Conservation (phyloP, 1,140 invertebrate genomes). For the Conus betulinus region DNA sequence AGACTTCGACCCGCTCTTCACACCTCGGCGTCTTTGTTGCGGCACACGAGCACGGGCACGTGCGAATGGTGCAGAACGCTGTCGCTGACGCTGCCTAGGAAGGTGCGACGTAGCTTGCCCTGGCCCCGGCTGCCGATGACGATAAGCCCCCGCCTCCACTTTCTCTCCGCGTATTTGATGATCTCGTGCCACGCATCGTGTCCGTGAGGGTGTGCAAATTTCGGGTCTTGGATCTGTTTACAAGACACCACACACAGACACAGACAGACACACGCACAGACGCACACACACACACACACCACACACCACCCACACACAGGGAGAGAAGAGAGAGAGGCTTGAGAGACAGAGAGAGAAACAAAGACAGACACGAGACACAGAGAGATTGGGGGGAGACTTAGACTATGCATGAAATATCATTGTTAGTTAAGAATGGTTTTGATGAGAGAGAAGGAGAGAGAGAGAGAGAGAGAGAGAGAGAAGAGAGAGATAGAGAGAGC, state of each 20-base stretch:
- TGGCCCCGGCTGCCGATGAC: constrained; percentile 50
- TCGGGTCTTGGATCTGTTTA: constrained; percentile 37
- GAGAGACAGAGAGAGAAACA: too few relatives aligned
- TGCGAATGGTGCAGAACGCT: constrained; percentile 59
- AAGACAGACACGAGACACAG: too few relatives aligned
- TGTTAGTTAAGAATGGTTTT: too few relatives aligned
- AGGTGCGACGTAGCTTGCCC: constrained; percentile 43
- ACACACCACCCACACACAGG: background rate
- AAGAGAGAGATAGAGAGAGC: too few relatives aligned
- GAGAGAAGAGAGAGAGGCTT: too few relatives aligned
- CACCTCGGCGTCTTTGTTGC: constrained; percentile 35
- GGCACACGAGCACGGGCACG: constrained; percentile 55
- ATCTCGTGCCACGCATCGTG: constrained; percentile 49
- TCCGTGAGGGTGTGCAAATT: constrained; percentile 40
- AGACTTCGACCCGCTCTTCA: background rate
- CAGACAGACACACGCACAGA: background rate
- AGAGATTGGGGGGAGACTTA: too few relatives aligned
- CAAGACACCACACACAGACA: background rate
- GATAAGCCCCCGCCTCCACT: constrained; percentile 48
- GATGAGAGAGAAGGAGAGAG: too few relatives aligned
- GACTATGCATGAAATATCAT: too few relatives aligned
- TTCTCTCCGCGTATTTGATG: constrained; percentile 42
- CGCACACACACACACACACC: background rate
- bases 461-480: too few relatives aligned
- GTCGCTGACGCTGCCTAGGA: constrained; percentile 56